Conservation (phyloP, 2,888 invertebrate species). For the Aproaerema taeniolella region DNA sequence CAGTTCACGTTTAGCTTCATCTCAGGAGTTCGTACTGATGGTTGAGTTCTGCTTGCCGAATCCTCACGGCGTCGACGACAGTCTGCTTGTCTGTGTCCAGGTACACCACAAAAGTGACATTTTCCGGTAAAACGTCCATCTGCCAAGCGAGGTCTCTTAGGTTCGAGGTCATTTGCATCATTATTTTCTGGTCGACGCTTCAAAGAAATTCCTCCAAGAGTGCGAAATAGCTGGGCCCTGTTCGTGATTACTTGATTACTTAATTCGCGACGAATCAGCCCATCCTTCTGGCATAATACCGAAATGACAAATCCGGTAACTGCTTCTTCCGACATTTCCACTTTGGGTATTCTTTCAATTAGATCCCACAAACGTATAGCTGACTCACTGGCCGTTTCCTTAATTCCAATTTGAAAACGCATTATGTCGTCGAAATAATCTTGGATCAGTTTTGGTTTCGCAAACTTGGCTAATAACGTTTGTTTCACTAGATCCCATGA, state of each 20-base stretch:
- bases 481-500: constrained; percentile 16
- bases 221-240: constrained; percentile 20
- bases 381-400: constrained; percentile 17
- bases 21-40: not conserved
- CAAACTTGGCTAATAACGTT: constrained; percentile 19
- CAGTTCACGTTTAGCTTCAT: constrained; percentile 1
- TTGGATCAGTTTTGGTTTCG: constrained; percentile 19
- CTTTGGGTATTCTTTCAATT: constrained; percentile 18
- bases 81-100: constrained; percentile 10
- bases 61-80: not conserved
- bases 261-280: constrained; percentile 15
- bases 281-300: not conserved
- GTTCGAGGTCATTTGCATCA: not conserved
- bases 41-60: not conserved
- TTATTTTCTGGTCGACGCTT: constrained; percentile 13
- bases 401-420: constrained; percentile 18
- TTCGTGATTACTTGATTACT: constrained; percentile 12
- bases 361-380: constrained; percentile 20
- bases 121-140: constrained; percentile 12
- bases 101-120: constrained; percentile 11
- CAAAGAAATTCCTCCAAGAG: constrained; percentile 13
- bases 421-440: constrained; percentile 24
- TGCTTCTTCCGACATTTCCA: constrained; percentile 12
- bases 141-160: not conserved
- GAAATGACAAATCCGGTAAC: constrained; percentile 13